These are phyloP conservation scores for Acanthornis magna DNA, from an alignment of 2,797 vertebrate genomes.

Conservation along the genomic window DNA sequence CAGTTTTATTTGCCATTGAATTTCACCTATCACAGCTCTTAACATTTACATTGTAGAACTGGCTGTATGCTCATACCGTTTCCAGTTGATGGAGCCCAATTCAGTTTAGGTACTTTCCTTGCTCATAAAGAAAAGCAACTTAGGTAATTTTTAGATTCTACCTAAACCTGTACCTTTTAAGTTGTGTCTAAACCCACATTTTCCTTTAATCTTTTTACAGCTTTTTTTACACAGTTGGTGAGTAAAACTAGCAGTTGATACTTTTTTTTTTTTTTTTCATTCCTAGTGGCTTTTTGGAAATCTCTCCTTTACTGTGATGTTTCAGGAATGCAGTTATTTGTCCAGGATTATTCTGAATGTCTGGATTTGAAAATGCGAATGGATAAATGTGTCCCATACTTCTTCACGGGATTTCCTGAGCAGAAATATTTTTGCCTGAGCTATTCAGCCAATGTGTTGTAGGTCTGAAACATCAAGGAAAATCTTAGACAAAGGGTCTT, in stretches of 20 bases:
- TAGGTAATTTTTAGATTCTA: not conserved
- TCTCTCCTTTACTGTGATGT: constrained; percentile 2
- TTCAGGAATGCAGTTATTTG: constrained; percentile 4
- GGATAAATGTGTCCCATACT: not conserved
- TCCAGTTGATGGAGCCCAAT: not conserved
- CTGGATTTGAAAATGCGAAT: constrained; percentile 55
- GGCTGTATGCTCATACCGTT: not conserved
- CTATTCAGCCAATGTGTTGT: not conserved
- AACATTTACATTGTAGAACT: not conserved
- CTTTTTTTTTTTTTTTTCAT: not conserved
- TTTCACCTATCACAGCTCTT: not conserved
- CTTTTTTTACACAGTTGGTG: not conserved
- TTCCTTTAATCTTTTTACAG: constrained; percentile 26
- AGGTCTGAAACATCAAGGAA: not conserved
- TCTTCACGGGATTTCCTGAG: not conserved
- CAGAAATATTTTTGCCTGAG: not conserved
- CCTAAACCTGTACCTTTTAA: not conserved
- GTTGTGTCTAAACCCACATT: not conserved
- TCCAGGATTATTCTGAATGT: constrained; percentile 35
- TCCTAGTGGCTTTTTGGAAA: not conserved
- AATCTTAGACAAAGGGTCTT: not conserved
- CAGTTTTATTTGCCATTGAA: not conserved
- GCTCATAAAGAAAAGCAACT: not conserved
- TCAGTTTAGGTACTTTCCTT: not conserved
- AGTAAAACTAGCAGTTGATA: constrained; percentile 17